phyloP scores from a whole-genome alignment of 2,113 vertebrate genomes.

The Tupaia tana region DNA sequence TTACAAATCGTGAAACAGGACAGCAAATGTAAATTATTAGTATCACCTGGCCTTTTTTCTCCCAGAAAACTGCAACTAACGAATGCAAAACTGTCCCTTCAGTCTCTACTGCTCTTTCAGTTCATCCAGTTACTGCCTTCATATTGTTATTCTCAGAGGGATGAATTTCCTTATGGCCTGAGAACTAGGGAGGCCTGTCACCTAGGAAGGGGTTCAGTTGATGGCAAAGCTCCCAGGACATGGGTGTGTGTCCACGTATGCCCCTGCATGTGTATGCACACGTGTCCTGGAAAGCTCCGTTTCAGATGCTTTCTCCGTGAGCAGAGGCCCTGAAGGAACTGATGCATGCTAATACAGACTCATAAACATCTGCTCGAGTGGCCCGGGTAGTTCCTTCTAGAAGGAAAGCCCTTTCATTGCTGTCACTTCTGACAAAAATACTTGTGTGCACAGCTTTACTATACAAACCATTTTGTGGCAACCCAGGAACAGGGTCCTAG shows the following conservation, averaged over 20 bases:
- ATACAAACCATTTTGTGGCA: background rate
- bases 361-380: constrained; percentile 18
- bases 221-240: background rate
- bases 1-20: background rate
- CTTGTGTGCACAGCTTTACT: background rate
- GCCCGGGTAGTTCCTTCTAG: constrained; percentile 24
- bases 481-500: background rate
- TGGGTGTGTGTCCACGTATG: background rate
- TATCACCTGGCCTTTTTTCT: background rate
- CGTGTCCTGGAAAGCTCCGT: background rate
- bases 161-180: background rate
- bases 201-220: background rate
- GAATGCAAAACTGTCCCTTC: background rate
- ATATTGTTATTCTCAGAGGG: background rate
- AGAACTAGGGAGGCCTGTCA: background rate
- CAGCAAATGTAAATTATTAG: background rate
- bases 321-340: background rate
- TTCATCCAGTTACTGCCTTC: background rate
- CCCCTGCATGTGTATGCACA: fast-evolving
- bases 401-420: constrained; percentile 48
- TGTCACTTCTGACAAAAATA: constrained; percentile 24
- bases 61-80: background rate
- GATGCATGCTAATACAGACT: background rate
- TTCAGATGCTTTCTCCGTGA: background rate
- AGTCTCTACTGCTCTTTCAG: background rate